Base-by-base conservation (phyloP, 2,113 vertebrate species). In the Kryptolebias marmoratus region DNA sequence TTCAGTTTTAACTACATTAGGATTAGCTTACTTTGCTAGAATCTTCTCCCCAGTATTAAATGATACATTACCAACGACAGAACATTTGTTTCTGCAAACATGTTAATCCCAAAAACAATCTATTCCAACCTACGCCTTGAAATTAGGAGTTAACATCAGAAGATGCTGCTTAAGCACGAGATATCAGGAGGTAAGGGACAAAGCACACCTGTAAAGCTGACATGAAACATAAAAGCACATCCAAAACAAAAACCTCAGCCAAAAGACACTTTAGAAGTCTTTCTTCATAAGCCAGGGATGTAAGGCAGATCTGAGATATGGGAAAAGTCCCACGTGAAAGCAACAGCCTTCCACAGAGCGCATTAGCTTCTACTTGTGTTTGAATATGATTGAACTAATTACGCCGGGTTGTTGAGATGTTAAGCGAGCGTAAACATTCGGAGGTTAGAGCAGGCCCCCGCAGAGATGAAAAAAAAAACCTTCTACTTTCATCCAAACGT, bases 241-340 rank as follows among this genome's bases (percentile, higher is more conserved):
- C 71, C 73, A 83, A 86, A 88, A 91, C 81, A 79, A 89, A 86
- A 80, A 74, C 73, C 79, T 87, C 80, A 82, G 83, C 83, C 75
- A 88, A 71, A 86, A 85, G 75, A 83, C 70, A 81, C 83, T 85
- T 81, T 81, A 86, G 64, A 86, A 75, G 82, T 65, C 73, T 81
- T 81, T 82, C 77, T 71, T 81, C 74, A 42, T 90, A 89, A 92
- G 92, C 90, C 83, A 68, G 75, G 85, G 89, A 79, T 86, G 77
- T 65, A 68, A 76, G 39, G 64, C 72, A 81, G 80, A 82, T 89
- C 86, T 86, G 84, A 89, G 79, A 71, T 76, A 81, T 50, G 80
- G 90, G 88, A 87, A 90, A 92, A 91, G 86, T 91, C 86, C 86
- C 90, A 87, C 73, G 77, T 86, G 77, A 84, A 83, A 77, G 79